Evolutionary conservation across 2,888 invertebrate species (phyloP).

Genomic region (Micropterix aruncella): DNA sequence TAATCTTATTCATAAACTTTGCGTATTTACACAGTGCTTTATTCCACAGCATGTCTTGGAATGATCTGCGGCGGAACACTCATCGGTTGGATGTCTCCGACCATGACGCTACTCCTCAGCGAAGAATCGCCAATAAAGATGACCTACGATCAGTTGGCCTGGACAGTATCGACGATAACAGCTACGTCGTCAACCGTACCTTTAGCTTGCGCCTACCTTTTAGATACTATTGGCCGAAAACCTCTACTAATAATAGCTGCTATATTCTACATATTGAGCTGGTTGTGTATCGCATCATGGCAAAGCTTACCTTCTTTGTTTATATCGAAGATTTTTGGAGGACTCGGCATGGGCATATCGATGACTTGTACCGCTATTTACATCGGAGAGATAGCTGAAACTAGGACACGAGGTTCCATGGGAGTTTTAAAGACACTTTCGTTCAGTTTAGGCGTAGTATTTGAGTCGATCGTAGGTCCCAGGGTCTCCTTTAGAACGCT

Average conservation of each 20-base stretch:
- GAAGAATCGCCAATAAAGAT: conserved; percentile 18
- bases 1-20: too few species aligned
- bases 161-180: conserved; percentile 16
- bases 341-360: conserved; percentile 10
- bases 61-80: too few species aligned
- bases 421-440: conserved; percentile 10
- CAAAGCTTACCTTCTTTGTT: conserved; percentile 16
- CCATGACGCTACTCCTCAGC: conserved; percentile 19
- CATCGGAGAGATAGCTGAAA: conserved; percentile 12
- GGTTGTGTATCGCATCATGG: conserved; percentile 9
- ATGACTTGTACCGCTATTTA: conserved; percentile 12
- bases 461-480: conserved; percentile 11
- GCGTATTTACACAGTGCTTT: too few species aligned
- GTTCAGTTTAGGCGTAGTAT: conserved; percentile 9
- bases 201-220: conserved; percentile 8
- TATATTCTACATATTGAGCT: conserved; percentile 9
- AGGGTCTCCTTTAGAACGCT: conserved; percentile 8
- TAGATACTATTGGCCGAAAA: conserved; percentile 10
- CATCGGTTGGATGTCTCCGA: conserved; percentile 28
- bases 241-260: conserved; percentile 9
- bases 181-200: conserved; percentile 9
- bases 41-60: too few species aligned
- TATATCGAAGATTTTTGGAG: conserved; percentile 17
- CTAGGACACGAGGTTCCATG: conserved; percentile 11
- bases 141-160: conserved; percentile 21